Evolutionary conservation across 2,113 vertebrate species (phyloP).

Genomic region (Hemiprocne comata): DNA sequence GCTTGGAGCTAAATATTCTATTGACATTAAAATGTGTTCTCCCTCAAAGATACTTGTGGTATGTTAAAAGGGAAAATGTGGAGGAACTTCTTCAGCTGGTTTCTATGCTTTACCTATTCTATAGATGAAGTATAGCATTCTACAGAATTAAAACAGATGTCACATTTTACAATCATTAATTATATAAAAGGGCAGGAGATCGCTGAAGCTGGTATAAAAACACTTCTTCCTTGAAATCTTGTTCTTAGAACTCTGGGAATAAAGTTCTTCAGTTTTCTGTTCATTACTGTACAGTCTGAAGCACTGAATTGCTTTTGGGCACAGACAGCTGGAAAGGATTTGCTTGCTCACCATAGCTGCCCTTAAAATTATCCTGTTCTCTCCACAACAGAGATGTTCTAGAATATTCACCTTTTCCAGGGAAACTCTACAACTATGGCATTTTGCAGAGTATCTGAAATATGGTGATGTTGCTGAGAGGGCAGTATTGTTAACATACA

Average conservation of each 20-base stretch:
- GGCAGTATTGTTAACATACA: not conserved
- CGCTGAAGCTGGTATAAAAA: not conserved
- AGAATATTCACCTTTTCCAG: not conserved
- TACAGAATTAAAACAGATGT: not conserved
- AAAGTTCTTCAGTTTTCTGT: not conserved
- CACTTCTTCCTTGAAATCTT: not conserved
- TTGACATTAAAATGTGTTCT: not conserved
- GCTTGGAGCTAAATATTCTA: not conserved
- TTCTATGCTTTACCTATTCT: not conserved
- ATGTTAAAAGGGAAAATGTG: not conserved
- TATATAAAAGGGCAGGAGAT: not conserved
- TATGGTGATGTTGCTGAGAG: not conserved
- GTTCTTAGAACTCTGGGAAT: not conserved
- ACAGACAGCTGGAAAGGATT: not conserved
- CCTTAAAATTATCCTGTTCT: not conserved
- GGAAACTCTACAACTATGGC: not conserved
- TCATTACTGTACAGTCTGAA: not conserved
- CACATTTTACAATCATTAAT: not conserved
- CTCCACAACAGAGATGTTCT: not conserved
- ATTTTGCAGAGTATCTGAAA: not conserved
- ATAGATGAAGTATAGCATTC: not conserved
- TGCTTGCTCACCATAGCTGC: not conserved
- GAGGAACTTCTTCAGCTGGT: not conserved
- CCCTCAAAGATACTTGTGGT: not conserved
- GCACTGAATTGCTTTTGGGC: not conserved